phyloP scores from a whole-genome alignment of 2,888 invertebrate species.

The Machimus atricapillus region DNA sequence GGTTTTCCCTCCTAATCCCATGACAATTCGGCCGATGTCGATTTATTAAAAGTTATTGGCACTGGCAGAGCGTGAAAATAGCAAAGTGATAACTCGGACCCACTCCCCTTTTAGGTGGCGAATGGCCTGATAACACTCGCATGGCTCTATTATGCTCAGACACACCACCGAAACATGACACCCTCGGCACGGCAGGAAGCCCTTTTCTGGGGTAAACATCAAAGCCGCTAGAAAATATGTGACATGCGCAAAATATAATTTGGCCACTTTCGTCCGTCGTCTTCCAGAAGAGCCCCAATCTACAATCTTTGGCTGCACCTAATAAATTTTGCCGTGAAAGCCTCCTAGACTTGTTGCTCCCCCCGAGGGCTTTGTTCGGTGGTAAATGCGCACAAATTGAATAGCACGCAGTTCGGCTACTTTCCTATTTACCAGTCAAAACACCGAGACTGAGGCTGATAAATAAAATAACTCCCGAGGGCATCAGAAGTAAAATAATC shows the following conservation, averaged over 20 bases:
- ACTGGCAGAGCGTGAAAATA: neutral
- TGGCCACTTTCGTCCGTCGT: neutral
- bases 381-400: neutral
- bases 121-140: neutral
- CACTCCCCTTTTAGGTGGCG: neutral
- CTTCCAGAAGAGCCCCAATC: neutral
- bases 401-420: neutral
- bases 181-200: neutral
- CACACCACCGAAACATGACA: constrained; percentile 7
- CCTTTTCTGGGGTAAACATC: constrained; percentile 11
- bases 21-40: neutral
- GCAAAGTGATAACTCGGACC: neutral
- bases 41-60: neutral
- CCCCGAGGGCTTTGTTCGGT: neutral
- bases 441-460: neutral
- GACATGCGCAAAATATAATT: constrained; percentile 1
- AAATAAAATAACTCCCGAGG: neutral
- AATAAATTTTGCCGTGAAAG: neutral
- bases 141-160: neutral
- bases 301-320: neutral
- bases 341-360: constrained; percentile 9
- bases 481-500: neutral
- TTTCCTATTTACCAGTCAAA: neutral
- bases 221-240: neutral
- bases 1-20: neutral